These are phyloP conservation scores for Orchestes rusci DNA, from an alignment of 2,888 invertebrate genomes.

Conservation along the genomic window DNA sequence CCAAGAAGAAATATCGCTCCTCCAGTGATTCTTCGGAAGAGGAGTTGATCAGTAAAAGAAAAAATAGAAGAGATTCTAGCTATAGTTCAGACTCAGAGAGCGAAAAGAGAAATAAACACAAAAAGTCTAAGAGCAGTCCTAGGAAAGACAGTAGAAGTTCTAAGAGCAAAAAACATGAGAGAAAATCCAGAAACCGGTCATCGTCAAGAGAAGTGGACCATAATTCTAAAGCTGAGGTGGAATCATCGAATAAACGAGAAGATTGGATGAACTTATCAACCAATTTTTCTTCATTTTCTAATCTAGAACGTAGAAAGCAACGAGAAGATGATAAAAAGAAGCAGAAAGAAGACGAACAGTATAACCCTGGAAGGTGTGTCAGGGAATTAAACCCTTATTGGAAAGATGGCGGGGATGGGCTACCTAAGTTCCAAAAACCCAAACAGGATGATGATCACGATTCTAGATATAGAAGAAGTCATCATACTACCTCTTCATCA, in stretches of 20 bases:
- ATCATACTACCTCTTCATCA: slow-evolving; percentile 7
- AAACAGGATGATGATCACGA: slow-evolving; percentile 37
- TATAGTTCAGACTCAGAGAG: slow-evolving; percentile 1
- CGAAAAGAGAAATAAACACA: background rate
- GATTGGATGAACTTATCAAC: slow-evolving; percentile 73
- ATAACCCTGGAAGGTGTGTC: slow-evolving; percentile 62
- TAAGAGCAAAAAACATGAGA: too few species aligned
- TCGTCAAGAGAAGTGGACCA: background rate
- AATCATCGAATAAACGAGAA: slow-evolving; percentile 48
- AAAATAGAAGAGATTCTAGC: background rate
- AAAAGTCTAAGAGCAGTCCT: slow-evolving; percentile 1
- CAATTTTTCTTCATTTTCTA: slow-evolving; percentile 41
- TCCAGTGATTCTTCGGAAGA: slow-evolving; percentile 7
- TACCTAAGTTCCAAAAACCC: slow-evolving; percentile 56
- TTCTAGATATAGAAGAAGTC: background rate
- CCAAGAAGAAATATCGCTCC: too few species aligned
- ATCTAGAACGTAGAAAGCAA: slow-evolving; percentile 42
- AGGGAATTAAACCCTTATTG: slow-evolving; percentile 89
- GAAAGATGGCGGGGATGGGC: slow-evolving; percentile 81
- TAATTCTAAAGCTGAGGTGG: too few species aligned
- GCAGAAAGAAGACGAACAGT: slow-evolving; percentile 52
- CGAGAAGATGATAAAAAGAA: slow-evolving; percentile 47
- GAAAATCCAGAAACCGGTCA: background rate
- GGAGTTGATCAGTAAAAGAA: slow-evolving; percentile 5
- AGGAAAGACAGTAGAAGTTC: background rate